Evolutionary conservation across 2,888 invertebrate species (phyloP), one percentile per base, ranked within the genome.

Genomic region (Polyommatus iphigenia): DNA sequence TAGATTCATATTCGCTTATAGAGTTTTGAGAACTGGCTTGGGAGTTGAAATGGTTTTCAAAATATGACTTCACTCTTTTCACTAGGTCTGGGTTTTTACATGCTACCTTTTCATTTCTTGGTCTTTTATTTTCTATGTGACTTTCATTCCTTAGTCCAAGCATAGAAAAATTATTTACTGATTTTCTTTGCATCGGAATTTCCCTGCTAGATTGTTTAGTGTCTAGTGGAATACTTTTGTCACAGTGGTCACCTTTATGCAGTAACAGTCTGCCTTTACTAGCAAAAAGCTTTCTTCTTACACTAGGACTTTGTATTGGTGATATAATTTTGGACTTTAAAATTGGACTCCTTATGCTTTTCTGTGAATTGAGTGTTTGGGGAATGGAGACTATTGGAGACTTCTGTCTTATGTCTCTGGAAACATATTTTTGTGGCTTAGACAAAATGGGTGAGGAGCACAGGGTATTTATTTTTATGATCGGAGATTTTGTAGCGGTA

Each of bases 1-100:
- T 88, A 6, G 85, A 85, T 2, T 91, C 90, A 82, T 85, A 89
- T 79, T 91, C 91, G 80, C 87, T 90, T 77, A 93, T 93, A 2
- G 90, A 88, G 46, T 87, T 83, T 79, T 89, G 89, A 0, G 92
- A 90, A 62, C 84, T 80, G 59, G 81, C 87, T 72, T 88, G 87
- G 0, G 91, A 89, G 76, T 88, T 89, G 36, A 92, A 92, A 79
- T 91, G 83, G 77, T 83, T 89, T 20, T 91, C 87, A 77, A 93
- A 92, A 81, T 86, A 93, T 62, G 85, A 84, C 83, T 87, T 90
- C 0, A 90, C 87, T 80, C 85, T 89, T n/a, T 85, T 86, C 2
- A 83, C 83, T 75, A 90, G 80, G 57, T 87, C 85, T 18, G 57
- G 36, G 72, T 62, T 80, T 72, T 46, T 59, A 71, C 54, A 76